phyloP scores from a whole-genome alignment of 2,113 vertebrate species.

The Callipepla californica region DNA sequence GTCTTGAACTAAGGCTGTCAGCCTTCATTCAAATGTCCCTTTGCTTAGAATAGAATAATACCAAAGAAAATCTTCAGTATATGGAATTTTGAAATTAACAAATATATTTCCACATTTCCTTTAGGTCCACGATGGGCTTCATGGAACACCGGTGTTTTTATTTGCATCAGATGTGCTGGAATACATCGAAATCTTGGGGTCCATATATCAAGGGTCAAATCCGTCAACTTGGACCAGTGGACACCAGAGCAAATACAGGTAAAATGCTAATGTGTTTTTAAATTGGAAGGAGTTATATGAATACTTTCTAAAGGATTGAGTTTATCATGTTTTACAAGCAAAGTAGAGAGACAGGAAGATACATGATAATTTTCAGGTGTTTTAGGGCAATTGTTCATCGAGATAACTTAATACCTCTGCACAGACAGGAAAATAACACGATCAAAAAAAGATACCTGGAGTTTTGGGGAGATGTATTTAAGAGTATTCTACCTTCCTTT shows the following conservation, averaged over 20 bases:
- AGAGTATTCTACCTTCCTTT: not conserved
- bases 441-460: not conserved
- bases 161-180: slow-evolving; percentile 98
- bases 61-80: not conserved
- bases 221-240: slow-evolving; percentile 99
- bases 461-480: not conserved
- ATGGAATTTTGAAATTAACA: not conserved
- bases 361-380: not conserved
- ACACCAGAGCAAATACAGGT: slow-evolving; percentile 98
- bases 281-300: not conserved
- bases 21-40: not conserved
- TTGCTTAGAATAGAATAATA: not conserved
- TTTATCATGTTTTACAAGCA: not conserved
- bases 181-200: slow-evolving; percentile 99
- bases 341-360: not conserved
- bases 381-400: not conserved
- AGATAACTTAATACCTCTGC: not conserved
- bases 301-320: not conserved
- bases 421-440: not conserved
- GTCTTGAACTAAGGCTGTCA: not conserved
- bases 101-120: not conserved
- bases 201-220: slow-evolving; percentile 99
- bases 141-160: slow-evolving; percentile 99
- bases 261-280: not conserved
- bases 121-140: slow-evolving; percentile 98